Evolutionary conservation across 2,113 vertebrate genomes (phyloP).

Genomic region (Atrichornis clamosus): DNA sequence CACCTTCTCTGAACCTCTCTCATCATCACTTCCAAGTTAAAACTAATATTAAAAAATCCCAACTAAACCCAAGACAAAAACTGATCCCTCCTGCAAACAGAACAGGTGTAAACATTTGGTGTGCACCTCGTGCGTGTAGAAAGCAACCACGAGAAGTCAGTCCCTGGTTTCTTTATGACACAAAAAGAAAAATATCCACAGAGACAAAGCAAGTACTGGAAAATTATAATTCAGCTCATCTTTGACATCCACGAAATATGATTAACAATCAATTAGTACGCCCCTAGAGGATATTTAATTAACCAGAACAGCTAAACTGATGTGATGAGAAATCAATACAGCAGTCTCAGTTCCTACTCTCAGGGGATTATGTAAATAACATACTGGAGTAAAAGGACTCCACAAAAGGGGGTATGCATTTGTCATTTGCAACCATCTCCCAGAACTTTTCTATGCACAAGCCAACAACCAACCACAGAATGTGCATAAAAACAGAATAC

Average conservation of each 20-base stretch:
- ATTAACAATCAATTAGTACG: background rate
- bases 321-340: background rate
- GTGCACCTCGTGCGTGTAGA: rapidly evolving
- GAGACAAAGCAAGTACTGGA: background rate
- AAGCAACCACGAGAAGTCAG: background rate
- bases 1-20: background rate
- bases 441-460: background rate
- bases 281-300: background rate
- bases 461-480: background rate
- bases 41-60: background rate
- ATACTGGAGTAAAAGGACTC: background rate
- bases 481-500: background rate
- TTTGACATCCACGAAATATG: background rate
- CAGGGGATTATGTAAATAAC: background rate
- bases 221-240: background rate
- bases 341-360: background rate
- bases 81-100: background rate
- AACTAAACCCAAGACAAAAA: background rate
- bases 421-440: background rate
- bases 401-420: background rate
- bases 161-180: rapidly evolving
- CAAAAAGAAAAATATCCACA: background rate
- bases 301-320: background rate
- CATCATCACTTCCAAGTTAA: background rate
- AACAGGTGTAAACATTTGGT: background rate